Conservation (phyloP, 2,888 invertebrate species). For the Bembecia ichneumoniformis region DNA sequence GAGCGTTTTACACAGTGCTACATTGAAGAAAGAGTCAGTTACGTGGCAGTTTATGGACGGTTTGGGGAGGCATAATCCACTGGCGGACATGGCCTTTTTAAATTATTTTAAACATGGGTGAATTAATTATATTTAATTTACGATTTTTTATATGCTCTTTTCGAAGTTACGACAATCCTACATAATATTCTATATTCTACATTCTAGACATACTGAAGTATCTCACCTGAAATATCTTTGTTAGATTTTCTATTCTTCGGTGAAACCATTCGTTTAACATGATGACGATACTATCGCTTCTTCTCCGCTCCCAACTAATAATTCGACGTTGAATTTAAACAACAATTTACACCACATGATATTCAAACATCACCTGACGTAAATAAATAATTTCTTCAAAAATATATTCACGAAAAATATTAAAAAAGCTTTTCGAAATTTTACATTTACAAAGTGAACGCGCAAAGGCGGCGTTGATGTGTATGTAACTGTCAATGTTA, state of each 20-base stretch:
- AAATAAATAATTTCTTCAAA: slow-evolving; percentile 68
- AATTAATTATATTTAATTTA: too few species aligned
- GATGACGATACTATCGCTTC: slow-evolving; percentile 41
- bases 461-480: slow-evolving; percentile 28
- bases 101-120: too few species aligned
- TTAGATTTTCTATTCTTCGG: slow-evolving; percentile 45
- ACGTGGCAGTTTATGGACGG: too few species aligned
- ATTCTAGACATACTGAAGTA: background rate
- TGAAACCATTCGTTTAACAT: slow-evolving; percentile 69
- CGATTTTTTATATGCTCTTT: too few species aligned
- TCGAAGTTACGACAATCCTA: too few species aligned
- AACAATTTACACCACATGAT: slow-evolving; percentile 63
- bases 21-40: too few species aligned
- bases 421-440: slow-evolving; percentile 60
- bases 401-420: slow-evolving; percentile 67
- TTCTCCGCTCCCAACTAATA: slow-evolving; percentile 40
- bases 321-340: slow-evolving; percentile 30
- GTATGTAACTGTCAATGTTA: slow-evolving; percentile 13
- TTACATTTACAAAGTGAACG: slow-evolving; percentile 49
- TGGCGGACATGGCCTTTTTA: too few species aligned
- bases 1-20: too few species aligned
- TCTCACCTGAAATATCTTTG: slow-evolving; percentile 54
- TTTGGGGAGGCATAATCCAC: too few species aligned
- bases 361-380: slow-evolving; percentile 54
- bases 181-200: too few species aligned